Conservation (phyloP, 2,888 invertebrate genomes). For the Anarsia innoxiella region DNA sequence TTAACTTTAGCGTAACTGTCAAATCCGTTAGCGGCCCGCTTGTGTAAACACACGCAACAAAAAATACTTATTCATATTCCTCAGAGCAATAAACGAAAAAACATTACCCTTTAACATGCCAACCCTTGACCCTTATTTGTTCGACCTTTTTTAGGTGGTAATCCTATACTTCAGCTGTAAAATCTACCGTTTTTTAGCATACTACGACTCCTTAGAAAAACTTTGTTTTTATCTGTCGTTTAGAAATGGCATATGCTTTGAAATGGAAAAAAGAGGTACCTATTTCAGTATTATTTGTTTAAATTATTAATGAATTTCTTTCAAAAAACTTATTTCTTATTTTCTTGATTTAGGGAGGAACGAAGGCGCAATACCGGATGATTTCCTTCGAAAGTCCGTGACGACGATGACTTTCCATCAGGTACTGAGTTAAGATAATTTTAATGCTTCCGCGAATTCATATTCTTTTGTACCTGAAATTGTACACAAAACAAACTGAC, state of each 20-base stretch:
- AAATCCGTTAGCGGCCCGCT: slow-evolving; percentile 13
- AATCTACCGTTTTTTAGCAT: too few relatives aligned
- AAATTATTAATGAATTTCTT: too few relatives aligned
- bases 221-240: too few relatives aligned
- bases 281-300: too few relatives aligned
- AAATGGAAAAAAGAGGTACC: too few relatives aligned
- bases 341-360: slow-evolving; percentile 63
- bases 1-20: slow-evolving; percentile 3
- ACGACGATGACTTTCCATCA: slow-evolving; percentile 17
- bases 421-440: slow-evolving; percentile 18
- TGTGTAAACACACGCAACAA: slow-evolving; percentile 27
- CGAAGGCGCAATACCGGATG: slow-evolving; percentile 65
- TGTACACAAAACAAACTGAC: not conserved
- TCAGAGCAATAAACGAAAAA: slow-evolving; percentile 24
- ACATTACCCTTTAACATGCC: slow-evolving; percentile 37
- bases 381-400: slow-evolving; percentile 33
- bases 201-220: too few relatives aligned
- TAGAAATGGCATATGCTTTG: too few relatives aligned
- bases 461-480: not conserved
- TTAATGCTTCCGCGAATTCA: slow-evolving; percentile 2
- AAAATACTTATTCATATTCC: slow-evolving; percentile 20
- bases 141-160: slow-evolving; percentile 23
- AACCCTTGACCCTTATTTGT: slow-evolving; percentile 31
- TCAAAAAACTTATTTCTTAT: too few relatives aligned
- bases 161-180: slow-evolving; percentile 17